These are phyloP conservation scores for Cromileptes altivelis DNA, from an alignment of 2,113 vertebrate species.

Conservation along the genomic window DNA sequence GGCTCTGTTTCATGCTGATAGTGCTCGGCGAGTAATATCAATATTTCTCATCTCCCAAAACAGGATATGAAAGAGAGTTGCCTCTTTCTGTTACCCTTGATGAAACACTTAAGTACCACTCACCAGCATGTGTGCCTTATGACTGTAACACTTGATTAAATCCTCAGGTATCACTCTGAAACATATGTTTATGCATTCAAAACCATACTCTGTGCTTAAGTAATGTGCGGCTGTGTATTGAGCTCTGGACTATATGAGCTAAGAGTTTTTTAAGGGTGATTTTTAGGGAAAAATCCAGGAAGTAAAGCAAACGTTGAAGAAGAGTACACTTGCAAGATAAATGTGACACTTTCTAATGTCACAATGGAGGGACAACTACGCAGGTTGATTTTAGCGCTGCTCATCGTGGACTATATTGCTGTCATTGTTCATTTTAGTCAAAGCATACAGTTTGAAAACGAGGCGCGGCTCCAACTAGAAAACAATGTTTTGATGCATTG, in stretches of 20 bases:
- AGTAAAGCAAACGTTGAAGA: too few relatives aligned
- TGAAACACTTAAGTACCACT: conserved; percentile 51
- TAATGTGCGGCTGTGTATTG: background rate
- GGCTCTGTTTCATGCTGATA: conserved; percentile 66
- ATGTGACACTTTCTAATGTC: too few relatives aligned
- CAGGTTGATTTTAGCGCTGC: too few relatives aligned
- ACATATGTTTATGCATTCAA: conserved; percentile 19
- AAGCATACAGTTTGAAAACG: too few relatives aligned
- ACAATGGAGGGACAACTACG: too few relatives aligned
- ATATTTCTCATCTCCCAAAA: conserved; percentile 75
- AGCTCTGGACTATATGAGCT: background rate
- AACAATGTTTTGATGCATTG: too few relatives aligned
- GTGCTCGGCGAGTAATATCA: conserved; percentile 62
- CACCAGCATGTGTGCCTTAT: conserved; percentile 7
- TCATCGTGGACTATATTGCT: too few relatives aligned
- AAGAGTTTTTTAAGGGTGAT: background rate
- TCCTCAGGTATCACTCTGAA: conserved; percentile 41
- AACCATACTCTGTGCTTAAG: background rate
- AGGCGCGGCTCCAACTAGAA: too few relatives aligned
- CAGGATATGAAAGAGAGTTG: conserved; percentile 75
- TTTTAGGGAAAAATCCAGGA: too few relatives aligned
- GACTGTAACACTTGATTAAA: conserved; percentile 41
- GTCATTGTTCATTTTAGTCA: too few relatives aligned
- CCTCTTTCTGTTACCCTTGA: conserved; percentile 48
- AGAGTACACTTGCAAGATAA: too few relatives aligned